Evolutionary conservation across 2,888 invertebrate genomes (phyloP), one percentile per base, ranked within the genome.

Genomic region (Mactromeris polynyma): DNA sequence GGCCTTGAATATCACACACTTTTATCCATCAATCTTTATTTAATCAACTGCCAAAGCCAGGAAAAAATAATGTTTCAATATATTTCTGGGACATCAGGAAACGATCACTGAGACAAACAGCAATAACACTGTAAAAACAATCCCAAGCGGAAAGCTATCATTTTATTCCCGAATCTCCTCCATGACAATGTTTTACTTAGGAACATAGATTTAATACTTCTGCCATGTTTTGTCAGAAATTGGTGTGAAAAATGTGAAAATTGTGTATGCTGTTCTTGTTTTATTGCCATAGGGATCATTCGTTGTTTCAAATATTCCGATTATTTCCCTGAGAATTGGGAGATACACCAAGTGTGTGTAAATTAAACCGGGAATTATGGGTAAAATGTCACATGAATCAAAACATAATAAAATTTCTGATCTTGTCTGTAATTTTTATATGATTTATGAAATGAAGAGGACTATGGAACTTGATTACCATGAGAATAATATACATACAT

Each of bases 201-300:
- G 88, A 89, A 80, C 77, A 81, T 90, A 91, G 89, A 91, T 91
- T 89, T 89, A 90, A 91, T 91, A 86, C 89, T 89, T 73, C 87
- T 91, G 89, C 87, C 87, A 88, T 73, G 81, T 69, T 33, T 78
- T 89, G 89, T 88, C 89, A 86, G 81, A 82, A 78, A 80, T 31
- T 19, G 54, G 79, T 36, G 79, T 86, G 84, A 90, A 88, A 85
- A 87, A 89, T 89, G 89, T 89, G 84, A 89, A 89, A 89, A 89
- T 84, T 69, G 81, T 77, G 83, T 83, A 86, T 80, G 84, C 80
- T 84, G 82, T 26, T 58, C 69, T 78, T 33, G 77, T 42, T 89
- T 89, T 89, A 89, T 89, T 86, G 86, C 89, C 83, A 77, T 64
- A 11, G 77, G 81, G 86, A 87, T 58, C 78, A 31, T 82, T 78